Conservation (phyloP, 2,888 invertebrate genomes). For the Physocephala rufipes region DNA sequence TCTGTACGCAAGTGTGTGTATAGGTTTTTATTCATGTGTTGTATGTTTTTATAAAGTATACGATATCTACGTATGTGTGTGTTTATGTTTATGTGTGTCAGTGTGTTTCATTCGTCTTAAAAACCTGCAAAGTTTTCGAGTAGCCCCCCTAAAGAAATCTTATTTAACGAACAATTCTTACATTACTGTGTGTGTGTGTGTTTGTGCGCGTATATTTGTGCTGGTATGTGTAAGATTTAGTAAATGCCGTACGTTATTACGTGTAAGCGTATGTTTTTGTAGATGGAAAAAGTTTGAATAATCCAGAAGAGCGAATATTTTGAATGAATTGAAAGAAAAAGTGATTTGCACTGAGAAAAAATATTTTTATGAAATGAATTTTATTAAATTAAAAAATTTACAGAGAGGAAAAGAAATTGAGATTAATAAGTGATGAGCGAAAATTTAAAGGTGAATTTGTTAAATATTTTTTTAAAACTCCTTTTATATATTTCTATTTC, state of each 20-base stretch:
- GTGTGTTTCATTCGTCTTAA: not conserved
- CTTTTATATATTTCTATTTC: no score
- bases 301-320: constrained; percentile 25
- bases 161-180: not conserved
- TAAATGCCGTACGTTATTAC: not conserved
- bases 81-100: not conserved
- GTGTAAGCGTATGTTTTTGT: not conserved
- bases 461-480: no score
- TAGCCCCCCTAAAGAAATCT: constrained; percentile 21
- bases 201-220: not conserved
- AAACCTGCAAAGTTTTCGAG: constrained; percentile 12
- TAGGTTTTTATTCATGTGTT: no score
- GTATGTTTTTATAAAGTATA: no score
- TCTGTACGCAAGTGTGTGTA: not conserved
- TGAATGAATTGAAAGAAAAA: constrained; percentile 41
- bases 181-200: constrained; percentile 15
- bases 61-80: no score
- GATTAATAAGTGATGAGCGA: no score
- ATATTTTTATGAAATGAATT: not conserved
- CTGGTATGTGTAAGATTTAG: not conserved
- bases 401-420: no score
- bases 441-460: no score
- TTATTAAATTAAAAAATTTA: no score
- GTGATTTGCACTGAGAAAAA: constrained; percentile 24
- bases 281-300: not conserved